phyloP scores from a whole-genome alignment of 2,888 invertebrate species.

The Sturmia bella region DNA sequence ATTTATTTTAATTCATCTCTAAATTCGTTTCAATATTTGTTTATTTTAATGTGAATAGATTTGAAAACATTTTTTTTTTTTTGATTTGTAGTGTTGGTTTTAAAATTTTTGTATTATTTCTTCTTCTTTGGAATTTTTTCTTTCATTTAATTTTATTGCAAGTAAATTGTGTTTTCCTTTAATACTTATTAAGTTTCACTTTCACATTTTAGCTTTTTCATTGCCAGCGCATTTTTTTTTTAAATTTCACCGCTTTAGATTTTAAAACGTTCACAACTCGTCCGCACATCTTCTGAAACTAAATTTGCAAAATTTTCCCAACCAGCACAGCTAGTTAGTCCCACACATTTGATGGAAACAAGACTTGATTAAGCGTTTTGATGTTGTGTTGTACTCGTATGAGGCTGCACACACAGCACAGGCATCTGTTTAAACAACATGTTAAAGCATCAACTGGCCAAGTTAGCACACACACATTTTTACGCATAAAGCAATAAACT shows the following conservation, averaged over 20 bases:
- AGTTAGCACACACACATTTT: slow-evolving; percentile 31
- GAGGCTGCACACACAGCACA: slow-evolving; percentile 61
- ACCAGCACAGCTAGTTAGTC: slow-evolving; percentile 60
- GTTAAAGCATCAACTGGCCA: slow-evolving; percentile 37
- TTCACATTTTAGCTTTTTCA: slow-evolving; percentile 30
- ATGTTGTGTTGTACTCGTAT: slow-evolving; percentile 68
- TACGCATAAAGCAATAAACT: background rate
- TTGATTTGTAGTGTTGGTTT: slow-evolving; percentile 26
- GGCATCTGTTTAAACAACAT: slow-evolving; percentile 46
- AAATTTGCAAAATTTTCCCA: slow-evolving; percentile 77
- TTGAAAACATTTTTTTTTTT: background rate
- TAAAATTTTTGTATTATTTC: background rate
- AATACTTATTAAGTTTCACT: slow-evolving; percentile 22
- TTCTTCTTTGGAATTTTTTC: background rate
- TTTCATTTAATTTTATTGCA: slow-evolving; percentile 17
- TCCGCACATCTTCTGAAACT: slow-evolving; percentile 75
- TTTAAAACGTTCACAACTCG: slow-evolving; percentile 56
- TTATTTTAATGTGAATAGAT: background rate
- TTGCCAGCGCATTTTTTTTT: slow-evolving; percentile 22
- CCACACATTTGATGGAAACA: background rate
- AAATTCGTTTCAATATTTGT: background rate
- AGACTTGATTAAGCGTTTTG: slow-evolving; percentile 40
- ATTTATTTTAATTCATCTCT: background rate
- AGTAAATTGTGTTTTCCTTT: slow-evolving; percentile 13
- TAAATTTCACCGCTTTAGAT: slow-evolving; percentile 39